Evolutionary conservation across 2,797 vertebrate species (phyloP), one percentile per base, ranked within the genome.

Genomic region (Poecile montanus): DNA sequence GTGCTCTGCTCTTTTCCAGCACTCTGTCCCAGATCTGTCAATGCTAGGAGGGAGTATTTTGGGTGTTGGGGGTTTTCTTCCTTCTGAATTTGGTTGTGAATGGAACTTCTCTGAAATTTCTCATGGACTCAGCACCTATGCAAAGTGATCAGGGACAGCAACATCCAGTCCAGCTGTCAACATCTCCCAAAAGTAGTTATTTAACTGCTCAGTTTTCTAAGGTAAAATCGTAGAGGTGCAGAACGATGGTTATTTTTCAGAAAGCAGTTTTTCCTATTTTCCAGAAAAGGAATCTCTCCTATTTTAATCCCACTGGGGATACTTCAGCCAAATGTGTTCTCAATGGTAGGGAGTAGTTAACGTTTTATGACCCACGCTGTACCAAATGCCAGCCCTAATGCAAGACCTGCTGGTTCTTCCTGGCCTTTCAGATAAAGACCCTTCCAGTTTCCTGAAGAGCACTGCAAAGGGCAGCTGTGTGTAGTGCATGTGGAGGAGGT

Each of bases 31-130:
- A 50, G 18, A 53, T 79, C 47, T 63, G 38, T 48, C 67, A 57
- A 36, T 81, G 23, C 29, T 45, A 0, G 6, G 32, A 19, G 3
- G 20, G 13, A 8, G 8, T 23, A 29, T 67, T 83, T 80, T 27
- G 36, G 11, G 13, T 86, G 51, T 7, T 66, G 19, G 3, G 0
- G 1, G 16, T 42, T 0, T n/a, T 34, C 16, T 32, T 4, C 8
- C 23, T 20, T 38, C 48, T 50, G 10, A 74, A 54, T 77, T 58
- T 77, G 30, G 2, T 47, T 88, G 48, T 44, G 57, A 8, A 27
- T 1, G 0, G 42, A 82, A 54, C 47, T 85, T 32, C 25, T 36
- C 21, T 62, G 34, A 42, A 26, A 71, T 71, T 62, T 77, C 42
- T 48, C 30, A 7, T 23, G 17, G 57, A 27, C 12, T 61, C 29